These are phyloP conservation scores for Epinotia ramella DNA, from an alignment of 2,888 invertebrate genomes.

Conservation along the genomic window DNA sequence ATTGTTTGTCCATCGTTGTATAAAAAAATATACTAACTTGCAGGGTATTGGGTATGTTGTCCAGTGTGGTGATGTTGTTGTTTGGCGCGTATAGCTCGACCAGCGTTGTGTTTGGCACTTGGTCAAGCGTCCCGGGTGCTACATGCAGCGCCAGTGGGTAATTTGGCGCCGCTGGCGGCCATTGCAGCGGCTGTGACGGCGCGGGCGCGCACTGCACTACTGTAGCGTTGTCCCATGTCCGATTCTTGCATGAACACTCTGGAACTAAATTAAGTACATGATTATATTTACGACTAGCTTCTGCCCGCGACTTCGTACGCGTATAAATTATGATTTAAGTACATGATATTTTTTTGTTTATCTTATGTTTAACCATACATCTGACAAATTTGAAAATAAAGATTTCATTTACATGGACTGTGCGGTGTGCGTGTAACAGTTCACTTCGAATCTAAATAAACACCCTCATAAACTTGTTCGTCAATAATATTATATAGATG, in stretches of 20 bases:
- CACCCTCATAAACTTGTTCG: too few species aligned
- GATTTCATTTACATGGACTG: too few species aligned
- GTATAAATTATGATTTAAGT: too few species aligned
- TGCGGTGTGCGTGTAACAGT: too few species aligned
- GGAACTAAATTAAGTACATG: neutral
- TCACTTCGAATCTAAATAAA: too few species aligned
- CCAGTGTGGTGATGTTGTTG: slow-evolving; percentile 16
- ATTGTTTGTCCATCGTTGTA: neutral
- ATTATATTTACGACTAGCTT: too few species aligned
- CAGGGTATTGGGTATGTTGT: slow-evolving; percentile 2
- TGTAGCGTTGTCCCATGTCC: slow-evolving; percentile 46
- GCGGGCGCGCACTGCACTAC: slow-evolving; percentile 48
- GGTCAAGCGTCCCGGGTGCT: neutral
- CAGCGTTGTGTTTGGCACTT: neutral
- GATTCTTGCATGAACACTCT: slow-evolving; percentile 26
- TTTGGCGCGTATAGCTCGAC: slow-evolving; percentile 26
- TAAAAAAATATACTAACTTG: slow-evolving; percentile 9
- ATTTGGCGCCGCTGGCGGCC: slow-evolving; percentile 39
- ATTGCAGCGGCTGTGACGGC: slow-evolving; percentile 41
- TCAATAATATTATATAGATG: too few species aligned
- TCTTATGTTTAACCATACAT: too few species aligned
- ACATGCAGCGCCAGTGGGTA: slow-evolving; percentile 26
- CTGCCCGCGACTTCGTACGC: too few species aligned
- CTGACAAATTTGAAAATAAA: too few species aligned
- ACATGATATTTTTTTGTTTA: too few species aligned